A percentile compares a stretch with the other conserved stretches of the same genome.
phyloP scores from a whole-genome alignment of 2,888 invertebrate genomes.

The Myopa tessellatipennis region DNA sequence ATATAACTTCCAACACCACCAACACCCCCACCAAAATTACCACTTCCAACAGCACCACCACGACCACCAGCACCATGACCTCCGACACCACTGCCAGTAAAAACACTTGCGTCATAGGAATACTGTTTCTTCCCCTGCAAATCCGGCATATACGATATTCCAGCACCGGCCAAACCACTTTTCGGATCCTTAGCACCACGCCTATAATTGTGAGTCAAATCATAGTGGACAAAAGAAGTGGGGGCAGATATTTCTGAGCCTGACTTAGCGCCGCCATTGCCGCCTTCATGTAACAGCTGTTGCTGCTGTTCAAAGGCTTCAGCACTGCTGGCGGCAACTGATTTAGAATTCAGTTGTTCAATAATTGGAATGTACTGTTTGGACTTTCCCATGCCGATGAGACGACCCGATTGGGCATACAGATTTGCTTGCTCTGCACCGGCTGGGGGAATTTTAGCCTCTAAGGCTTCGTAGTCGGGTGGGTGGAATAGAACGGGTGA shows the following conservation, averaged over 20 bases:
- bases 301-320: slow-evolving; percentile 8
- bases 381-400: slow-evolving; percentile 61
- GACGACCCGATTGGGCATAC: slow-evolving; percentile 53
- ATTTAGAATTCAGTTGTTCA: slow-evolving; percentile 46
- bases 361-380: slow-evolving; percentile 63
- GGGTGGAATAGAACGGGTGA: slow-evolving; percentile 65
- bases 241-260: slow-evolving; percentile 51
- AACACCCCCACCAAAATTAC: not conserved
- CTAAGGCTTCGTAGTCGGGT: not conserved
- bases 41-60: slow-evolving; percentile 18
- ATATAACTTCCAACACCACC: too few species aligned
- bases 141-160: not conserved
- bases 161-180: not conserved
- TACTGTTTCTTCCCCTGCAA: too few species aligned
- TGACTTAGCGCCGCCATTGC: slow-evolving; percentile 23
- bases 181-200: slow-evolving; percentile 44
- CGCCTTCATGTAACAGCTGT: slow-evolving; percentile 12
- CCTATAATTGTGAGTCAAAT: slow-evolving; percentile 63
- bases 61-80: not conserved
- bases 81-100: not conserved
- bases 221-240: slow-evolving; percentile 55
- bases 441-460: not conserved
- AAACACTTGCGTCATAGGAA: too few species aligned
- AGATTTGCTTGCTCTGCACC: slow-evolving; percentile 42
- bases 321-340: slow-evolving; percentile 46